A percentile compares a stretch with the other conserved stretches of the same genome.
phyloP scores from a whole-genome alignment of 2,797 vertebrate genomes.

The Passerculus sandwichensis region DNA sequence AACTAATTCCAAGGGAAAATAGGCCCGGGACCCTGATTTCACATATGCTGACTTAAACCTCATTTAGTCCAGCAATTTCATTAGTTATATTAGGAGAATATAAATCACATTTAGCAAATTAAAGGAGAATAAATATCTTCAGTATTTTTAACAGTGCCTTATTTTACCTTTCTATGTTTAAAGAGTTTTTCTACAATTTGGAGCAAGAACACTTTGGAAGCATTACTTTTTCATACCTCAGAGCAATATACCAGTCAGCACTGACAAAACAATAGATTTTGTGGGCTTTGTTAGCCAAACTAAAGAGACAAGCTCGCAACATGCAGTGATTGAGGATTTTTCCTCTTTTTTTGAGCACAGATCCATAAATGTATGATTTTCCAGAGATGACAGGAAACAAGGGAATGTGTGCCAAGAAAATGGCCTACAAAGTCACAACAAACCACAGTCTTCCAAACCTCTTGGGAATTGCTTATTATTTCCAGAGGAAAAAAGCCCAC shows the following conservation, averaged over 20 bases:
- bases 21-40: background rate
- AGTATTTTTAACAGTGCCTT: background rate
- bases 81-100: background rate
- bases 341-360: background rate
- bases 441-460: background rate
- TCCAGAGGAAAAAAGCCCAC: background rate
- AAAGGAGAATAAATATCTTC: background rate
- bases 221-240: background rate
- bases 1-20: background rate
- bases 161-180: background rate
- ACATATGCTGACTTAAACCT: background rate
- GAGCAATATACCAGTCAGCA: background rate
- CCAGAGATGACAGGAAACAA: background rate
- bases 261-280: background rate
- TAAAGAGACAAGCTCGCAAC: background rate
- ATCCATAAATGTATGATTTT: background rate
- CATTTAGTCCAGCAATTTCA: background rate
- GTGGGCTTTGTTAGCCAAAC: background rate
- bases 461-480: background rate
- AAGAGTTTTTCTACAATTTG: background rate
- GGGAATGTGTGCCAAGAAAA: background rate
- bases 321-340: rapidly evolving
- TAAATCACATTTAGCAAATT: background rate
- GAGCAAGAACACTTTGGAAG: background rate
- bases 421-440: background rate